Percentiles rank a stretch among this genome's conserved stretches.
phyloP scores from a whole-genome alignment of 1,140 invertebrate genomes.

The Papilio machaon region DNA sequence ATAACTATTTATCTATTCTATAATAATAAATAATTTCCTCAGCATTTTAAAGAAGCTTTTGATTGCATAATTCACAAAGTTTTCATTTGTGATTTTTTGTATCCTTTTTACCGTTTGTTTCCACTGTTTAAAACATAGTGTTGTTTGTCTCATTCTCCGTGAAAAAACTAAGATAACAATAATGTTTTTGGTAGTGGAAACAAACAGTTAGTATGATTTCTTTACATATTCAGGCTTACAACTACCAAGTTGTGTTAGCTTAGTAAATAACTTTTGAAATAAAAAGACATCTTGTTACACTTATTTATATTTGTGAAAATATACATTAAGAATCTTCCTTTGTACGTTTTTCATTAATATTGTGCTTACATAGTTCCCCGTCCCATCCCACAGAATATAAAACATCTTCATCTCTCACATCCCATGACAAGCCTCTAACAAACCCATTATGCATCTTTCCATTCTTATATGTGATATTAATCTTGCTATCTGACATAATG shows the following conservation, averaged over 20 bases:
- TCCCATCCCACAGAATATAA: constrained; percentile 76
- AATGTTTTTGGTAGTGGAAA: too few relatives aligned
- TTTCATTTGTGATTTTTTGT: too few relatives aligned
- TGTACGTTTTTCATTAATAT: constrained; percentile 40
- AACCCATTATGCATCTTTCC: constrained; percentile 65
- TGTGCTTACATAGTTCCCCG: constrained; percentile 64
- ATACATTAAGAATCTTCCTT: constrained; percentile 23
- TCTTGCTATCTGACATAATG: constrained; percentile 48
- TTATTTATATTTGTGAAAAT: constrained; percentile 12
- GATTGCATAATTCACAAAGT: not conserved
- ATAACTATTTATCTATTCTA: constrained; percentile 35
- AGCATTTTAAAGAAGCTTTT: constrained; percentile 45
- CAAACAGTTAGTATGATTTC: not conserved
- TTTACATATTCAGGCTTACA: not conserved
- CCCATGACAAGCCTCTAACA: constrained; percentile 74
- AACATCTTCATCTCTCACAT: constrained; percentile 52
- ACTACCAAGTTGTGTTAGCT: not conserved
- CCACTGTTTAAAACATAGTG: too few relatives aligned
- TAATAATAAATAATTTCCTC: constrained; percentile 45
- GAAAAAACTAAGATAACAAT: too few relatives aligned
- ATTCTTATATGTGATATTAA: constrained; percentile 67
- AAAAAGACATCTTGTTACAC: not conserved
- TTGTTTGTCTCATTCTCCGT: too few relatives aligned
- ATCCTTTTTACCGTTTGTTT: too few relatives aligned
- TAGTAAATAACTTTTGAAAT: not conserved